Conservation (phyloP, 2,113 vertebrate species). For the Miniopterus natalensis region DNA sequence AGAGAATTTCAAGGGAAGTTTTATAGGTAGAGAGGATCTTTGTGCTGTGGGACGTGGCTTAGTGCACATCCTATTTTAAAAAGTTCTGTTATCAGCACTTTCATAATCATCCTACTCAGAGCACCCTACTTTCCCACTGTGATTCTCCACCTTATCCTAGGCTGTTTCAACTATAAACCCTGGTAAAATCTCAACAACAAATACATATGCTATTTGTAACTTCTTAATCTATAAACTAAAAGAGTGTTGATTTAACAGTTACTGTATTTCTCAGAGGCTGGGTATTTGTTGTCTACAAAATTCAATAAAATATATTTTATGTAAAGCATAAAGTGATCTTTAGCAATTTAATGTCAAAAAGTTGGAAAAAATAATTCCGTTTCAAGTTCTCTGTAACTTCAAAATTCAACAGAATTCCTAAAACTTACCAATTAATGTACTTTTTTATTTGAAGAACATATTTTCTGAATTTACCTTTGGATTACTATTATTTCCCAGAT, state of each 20-base stretch:
- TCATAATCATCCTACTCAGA: background rate
- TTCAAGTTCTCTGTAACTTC: slow-evolving; percentile 74
- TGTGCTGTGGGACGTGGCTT: background rate
- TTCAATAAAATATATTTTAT: slow-evolving; percentile 67
- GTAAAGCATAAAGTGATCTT: slow-evolving; percentile 63
- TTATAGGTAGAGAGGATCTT: background rate
- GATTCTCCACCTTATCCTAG: background rate
- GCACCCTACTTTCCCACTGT: background rate
- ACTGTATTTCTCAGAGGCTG: slow-evolving; percentile 51
- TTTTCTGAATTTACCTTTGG: slow-evolving; percentile 78
- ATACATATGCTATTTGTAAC: background rate
- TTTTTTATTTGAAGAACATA: slow-evolving; percentile 85
- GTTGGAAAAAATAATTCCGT: slow-evolving; percentile 78
- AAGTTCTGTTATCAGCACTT: background rate
- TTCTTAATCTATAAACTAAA: background rate
- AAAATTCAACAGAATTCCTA: slow-evolving; percentile 85
- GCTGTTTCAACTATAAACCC: background rate
- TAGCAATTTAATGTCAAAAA: slow-evolving; percentile 76
- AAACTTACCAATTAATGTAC: slow-evolving; percentile 84
- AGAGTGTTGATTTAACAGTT: background rate
- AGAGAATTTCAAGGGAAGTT: background rate
- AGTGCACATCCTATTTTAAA: background rate
- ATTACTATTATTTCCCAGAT: slow-evolving; percentile 76
- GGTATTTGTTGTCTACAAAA: slow-evolving; percentile 76
- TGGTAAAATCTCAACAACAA: background rate